These are phyloP conservation scores for Chrysoperla carnea DNA, from an alignment of 1,140 invertebrate species.

Conservation along the genomic window DNA sequence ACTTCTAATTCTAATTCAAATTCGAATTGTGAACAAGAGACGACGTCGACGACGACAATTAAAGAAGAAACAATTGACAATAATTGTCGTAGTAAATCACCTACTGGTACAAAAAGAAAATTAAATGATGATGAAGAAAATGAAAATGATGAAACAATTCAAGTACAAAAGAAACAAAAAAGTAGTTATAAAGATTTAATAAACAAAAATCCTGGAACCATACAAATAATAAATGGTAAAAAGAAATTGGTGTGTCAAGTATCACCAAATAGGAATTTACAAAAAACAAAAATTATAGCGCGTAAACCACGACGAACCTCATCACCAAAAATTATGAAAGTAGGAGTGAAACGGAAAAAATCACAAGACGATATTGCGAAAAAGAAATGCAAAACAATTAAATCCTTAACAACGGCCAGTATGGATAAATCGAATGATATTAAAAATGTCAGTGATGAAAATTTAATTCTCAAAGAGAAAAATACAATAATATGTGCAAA, in stretches of 20 bases:
- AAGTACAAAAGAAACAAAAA: constrained; percentile 3
- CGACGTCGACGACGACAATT: too few species aligned
- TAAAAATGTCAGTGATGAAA: constrained; percentile 5
- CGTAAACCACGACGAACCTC: not conserved
- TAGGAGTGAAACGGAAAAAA: not conserved
- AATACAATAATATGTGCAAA: constrained; percentile 9
- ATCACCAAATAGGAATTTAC: too few species aligned
- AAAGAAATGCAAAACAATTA: constrained; percentile 6
- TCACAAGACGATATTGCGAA: constrained; percentile 14
- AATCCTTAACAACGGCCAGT: constrained; percentile 12
- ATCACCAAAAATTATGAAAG: constrained; percentile 4
- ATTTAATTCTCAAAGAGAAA: constrained; percentile 8
- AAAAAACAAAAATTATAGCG: too few species aligned
- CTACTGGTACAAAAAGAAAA: constrained; percentile 20
- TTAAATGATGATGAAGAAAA: constrained; percentile 10
- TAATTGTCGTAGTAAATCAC: too few species aligned
- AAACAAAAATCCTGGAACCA: constrained; percentile 13
- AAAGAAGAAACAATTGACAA: too few species aligned
- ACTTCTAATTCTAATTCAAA: too few species aligned
- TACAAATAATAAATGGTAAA: constrained; percentile 21
- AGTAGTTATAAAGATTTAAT: constrained; percentile 25
- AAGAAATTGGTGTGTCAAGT: constrained; percentile 12
- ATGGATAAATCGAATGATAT: constrained; percentile 8
- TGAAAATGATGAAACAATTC: constrained; percentile 3
- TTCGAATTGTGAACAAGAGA: too few species aligned